Percentiles rank a stretch among this genome's conserved stretches.
Evolutionary conservation across 2,797 vertebrate species (phyloP).

Genomic region (Diglossa cyanea): DNA sequence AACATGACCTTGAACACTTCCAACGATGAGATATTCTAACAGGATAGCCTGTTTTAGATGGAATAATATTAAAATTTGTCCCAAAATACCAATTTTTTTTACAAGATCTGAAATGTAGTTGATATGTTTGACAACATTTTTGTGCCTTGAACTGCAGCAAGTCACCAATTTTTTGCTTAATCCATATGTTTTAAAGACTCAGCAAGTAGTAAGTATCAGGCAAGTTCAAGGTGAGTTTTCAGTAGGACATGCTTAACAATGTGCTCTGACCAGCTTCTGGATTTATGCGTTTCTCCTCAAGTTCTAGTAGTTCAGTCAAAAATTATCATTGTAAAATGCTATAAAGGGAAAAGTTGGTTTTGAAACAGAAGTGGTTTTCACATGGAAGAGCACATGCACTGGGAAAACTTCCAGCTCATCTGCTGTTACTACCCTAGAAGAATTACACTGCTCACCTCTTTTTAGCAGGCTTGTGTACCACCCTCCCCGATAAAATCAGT

Average conservation of each 20-base stretch:
- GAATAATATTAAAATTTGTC: neutral
- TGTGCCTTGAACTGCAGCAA: neutral
- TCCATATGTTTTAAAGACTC: neutral
- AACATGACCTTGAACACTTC: neutral
- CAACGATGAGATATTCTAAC: neutral
- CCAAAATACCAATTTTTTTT: neutral
- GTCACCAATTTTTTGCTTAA: neutral
- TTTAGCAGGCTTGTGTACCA: slow-evolving; percentile 24
- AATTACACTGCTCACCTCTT: neutral
- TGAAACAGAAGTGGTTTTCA: neutral
- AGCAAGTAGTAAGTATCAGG: neutral
- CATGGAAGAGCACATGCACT: neutral
- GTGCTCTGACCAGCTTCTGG: neutral
- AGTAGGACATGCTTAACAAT: neutral
- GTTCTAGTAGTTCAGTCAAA: neutral
- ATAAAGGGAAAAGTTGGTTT: neutral
- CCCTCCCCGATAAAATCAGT: neutral
- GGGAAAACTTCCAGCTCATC: neutral
- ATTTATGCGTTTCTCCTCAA: neutral
- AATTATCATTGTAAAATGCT: neutral
- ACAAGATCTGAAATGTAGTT: neutral
- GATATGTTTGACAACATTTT: neutral
- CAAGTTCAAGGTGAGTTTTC: neutral
- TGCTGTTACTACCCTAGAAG: neutral
- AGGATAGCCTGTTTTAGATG: neutral